Evolutionary conservation across 2,113 vertebrate genomes (phyloP).

Genomic region (Daubentonia madagascariensis): DNA sequence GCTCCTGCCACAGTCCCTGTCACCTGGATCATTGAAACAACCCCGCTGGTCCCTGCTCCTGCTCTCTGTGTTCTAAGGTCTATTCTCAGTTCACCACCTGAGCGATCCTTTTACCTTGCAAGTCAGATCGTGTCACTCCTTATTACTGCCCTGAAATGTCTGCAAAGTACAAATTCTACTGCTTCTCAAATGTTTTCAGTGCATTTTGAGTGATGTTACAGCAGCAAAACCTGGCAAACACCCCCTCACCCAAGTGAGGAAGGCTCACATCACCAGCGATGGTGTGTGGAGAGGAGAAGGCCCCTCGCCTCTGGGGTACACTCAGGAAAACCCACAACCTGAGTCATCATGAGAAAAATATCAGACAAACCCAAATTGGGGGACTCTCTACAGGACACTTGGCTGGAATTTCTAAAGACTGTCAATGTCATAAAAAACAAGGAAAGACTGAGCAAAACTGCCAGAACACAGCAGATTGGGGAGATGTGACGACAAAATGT

Average conservation of each 20-base stretch:
- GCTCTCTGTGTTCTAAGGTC: not conserved
- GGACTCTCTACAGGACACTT: not conserved
- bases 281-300: not conserved
- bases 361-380: not conserved
- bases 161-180: not conserved
- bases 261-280: not conserved
- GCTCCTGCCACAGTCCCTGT: not conserved
- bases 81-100: not conserved
- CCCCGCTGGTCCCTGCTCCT: not conserved
- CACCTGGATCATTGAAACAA: not conserved
- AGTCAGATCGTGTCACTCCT: not conserved
- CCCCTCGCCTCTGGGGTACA: not conserved
- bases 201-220: not conserved
- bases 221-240: not conserved
- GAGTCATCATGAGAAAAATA: not conserved
- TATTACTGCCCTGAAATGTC: not conserved
- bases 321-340: not conserved
- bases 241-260: not conserved
- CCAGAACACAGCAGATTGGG: not conserved
- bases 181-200: not conserved
- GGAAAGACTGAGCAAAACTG: not conserved
- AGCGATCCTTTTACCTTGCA: not conserved
- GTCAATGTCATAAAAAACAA: not conserved
- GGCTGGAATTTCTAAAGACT: not conserved
- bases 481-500: not conserved